Base-by-base conservation (phyloP, 1,140 invertebrate genomes). In the Bathynomus jamesi region DNA sequence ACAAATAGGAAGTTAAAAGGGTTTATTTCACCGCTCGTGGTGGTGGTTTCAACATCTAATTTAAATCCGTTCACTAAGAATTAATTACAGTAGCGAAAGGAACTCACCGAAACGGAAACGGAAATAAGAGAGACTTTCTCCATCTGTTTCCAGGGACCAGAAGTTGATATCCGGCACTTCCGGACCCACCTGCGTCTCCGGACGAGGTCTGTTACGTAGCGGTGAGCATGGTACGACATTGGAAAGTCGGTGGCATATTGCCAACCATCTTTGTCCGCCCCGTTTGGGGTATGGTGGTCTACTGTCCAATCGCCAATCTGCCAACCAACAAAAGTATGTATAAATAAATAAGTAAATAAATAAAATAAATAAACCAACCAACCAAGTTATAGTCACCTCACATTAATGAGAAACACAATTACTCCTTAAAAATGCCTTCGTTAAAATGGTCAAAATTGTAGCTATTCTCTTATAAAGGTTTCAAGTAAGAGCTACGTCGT, bases 211-310 rank as follows among this genome's bases (percentile, higher is more conserved):
- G 91, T 94, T 72, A 95, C 89, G 68, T 90, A 85, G 81, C 94
- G 94, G 76, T 89, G 87, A 0, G 87, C 87, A 81, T 95, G 93
- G 82, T 93, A 96, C 27, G 87, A 87, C 0, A 89, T 87, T 5
- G 92, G 92, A 81, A 95, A 96, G 82, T 96, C 93, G 2, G 91
- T 89, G 2, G 93, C 92, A 83, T 96, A 96, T 81, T 96, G 94
- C 94, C 94, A 96, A 2, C 94, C 94, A 77, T 95, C 91, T 69
- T 86, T 86, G 82, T 96, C 93, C 0, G 92, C 91, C 0, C 93
- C 93, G n/a, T 91, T 92, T 1, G 90, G 89, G 31, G 90, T 89
- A 80, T 90, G 89, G 80, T 91, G 95, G 82, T 96, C 93, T 11
- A 95, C 86, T 75, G 89, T 87, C 94, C 94, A 96, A 80, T 95